A percentile compares a stretch with the other conserved stretches of the same genome.
These are phyloP conservation scores for Clostera curtula DNA, from an alignment of 2,888 invertebrate genomes.

Conservation along the genomic window DNA sequence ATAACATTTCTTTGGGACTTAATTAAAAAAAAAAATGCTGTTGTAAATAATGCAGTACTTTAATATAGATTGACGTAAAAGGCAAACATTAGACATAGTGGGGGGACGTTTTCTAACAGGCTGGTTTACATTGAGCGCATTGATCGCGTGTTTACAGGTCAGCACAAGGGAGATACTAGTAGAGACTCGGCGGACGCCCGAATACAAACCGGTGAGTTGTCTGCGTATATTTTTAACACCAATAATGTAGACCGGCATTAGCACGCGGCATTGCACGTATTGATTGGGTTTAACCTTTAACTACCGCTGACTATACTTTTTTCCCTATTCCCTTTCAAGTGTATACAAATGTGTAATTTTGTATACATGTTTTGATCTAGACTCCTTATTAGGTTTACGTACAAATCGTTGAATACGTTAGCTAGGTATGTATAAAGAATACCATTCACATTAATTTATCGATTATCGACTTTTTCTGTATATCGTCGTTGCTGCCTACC, in stretches of 20 bases:
- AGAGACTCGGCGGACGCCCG: slow-evolving; percentile 64
- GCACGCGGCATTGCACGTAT: no score
- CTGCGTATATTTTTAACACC: slow-evolving; percentile 22
- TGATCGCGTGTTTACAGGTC: slow-evolving; percentile 70
- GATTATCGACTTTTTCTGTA: no score
- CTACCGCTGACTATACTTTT: no score
- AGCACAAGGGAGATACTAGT: slow-evolving; percentile 68
- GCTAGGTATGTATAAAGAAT: no score
- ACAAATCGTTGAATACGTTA: no score
- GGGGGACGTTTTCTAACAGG: slow-evolving; percentile 43
- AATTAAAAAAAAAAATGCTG: slow-evolving; percentile 6
- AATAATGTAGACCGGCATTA: slow-evolving; percentile 17
- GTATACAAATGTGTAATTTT: no score
- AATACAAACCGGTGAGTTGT: slow-evolving; percentile 65
- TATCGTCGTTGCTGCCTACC: no score
- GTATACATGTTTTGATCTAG: no score
- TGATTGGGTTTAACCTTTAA: no score
- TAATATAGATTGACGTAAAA: slow-evolving; percentile 24
- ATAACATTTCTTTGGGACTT: neutral
- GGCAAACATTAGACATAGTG: slow-evolving; percentile 30
- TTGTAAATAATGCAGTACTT: slow-evolving; percentile 13
- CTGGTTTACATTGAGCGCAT: slow-evolving; percentile 57
- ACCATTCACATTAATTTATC: no score
- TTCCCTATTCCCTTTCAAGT: no score
- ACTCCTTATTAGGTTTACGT: no score